phyloP scores from a whole-genome alignment of 2,797 vertebrate genomes.

The Paratrypauchen microcephalus region DNA sequence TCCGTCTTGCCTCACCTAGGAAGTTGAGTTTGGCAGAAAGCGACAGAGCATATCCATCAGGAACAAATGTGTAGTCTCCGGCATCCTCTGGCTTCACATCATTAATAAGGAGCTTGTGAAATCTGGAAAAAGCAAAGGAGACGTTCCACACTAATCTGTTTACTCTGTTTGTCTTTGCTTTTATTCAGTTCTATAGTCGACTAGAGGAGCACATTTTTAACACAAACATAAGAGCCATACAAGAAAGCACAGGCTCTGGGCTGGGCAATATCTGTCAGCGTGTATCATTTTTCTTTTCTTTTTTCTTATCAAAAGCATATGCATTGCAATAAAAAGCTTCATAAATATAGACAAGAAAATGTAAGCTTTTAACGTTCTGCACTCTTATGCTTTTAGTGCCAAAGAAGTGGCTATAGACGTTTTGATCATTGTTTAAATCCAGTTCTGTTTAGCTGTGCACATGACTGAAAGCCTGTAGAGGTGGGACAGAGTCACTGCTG shows the following conservation, averaged over 20 bases:
- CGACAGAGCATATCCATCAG: slow-evolving; percentile 89
- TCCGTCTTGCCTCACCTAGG: slow-evolving; percentile 78
- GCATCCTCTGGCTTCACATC: slow-evolving; percentile 85
- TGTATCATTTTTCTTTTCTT: too few relatives aligned
- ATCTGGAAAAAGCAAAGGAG: slow-evolving; percentile 63
- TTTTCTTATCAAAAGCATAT: too few relatives aligned
- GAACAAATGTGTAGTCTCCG: slow-evolving; percentile 89
- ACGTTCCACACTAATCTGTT: neutral
- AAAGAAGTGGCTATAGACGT: too few relatives aligned
- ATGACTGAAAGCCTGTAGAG: too few relatives aligned
- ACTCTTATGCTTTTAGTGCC: too few relatives aligned
- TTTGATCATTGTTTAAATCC: too few relatives aligned
- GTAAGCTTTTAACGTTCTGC: too few relatives aligned
- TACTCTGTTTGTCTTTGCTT: neutral
- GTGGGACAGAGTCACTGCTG: too few relatives aligned
- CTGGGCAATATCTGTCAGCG: too few relatives aligned
- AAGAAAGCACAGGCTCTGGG: neutral
- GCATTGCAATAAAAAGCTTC: too few relatives aligned
- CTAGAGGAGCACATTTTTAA: neutral
- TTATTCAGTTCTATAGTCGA: neutral
- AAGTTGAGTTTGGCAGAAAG: slow-evolving; percentile 94
- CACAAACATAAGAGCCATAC: neutral
- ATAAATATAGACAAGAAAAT: too few relatives aligned
- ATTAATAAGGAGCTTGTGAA: slow-evolving; percentile 85
- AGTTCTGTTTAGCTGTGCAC: too few relatives aligned